A percentile compares a stretch with the other conserved stretches of the same genome.
Evolutionary conservation across 2,113 vertebrate genomes (phyloP).

Genomic region (Mystacornis crossleyi): DNA sequence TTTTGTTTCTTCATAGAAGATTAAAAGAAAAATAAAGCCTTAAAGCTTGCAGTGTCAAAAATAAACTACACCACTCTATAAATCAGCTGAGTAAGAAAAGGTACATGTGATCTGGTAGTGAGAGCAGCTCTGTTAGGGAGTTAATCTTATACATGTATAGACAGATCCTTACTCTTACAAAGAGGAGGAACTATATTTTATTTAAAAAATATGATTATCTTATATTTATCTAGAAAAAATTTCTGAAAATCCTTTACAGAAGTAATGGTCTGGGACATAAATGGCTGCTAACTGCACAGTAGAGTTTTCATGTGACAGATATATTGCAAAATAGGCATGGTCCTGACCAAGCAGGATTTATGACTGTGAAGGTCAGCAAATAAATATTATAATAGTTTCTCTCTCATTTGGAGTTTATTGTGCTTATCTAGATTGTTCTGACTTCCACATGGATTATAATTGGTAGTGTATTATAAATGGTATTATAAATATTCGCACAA

Average conservation of each 20-base stretch:
- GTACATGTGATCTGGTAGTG: background rate
- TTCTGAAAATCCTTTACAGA: background rate
- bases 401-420: background rate
- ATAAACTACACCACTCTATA: accelerated
- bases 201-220: background rate
- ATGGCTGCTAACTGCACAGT: background rate
- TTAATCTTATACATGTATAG: background rate
- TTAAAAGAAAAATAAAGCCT: background rate
- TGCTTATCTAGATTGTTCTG: background rate
- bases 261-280: background rate
- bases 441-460: background rate
- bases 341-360: background rate
- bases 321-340: background rate
- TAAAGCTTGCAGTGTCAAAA: background rate
- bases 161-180: background rate
- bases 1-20: background rate
- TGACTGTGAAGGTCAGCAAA: background rate
- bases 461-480: background rate
- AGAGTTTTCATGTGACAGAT: background rate
- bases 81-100: background rate
- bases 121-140: background rate
- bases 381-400: background rate
- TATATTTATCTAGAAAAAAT: background rate
- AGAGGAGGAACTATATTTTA: background rate
- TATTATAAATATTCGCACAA: background rate